A percentile compares a stretch with the other conserved stretches of the same genome.
phyloP scores from a whole-genome alignment of 1,140 invertebrate genomes.

The Propsilocerus akamusi region DNA sequence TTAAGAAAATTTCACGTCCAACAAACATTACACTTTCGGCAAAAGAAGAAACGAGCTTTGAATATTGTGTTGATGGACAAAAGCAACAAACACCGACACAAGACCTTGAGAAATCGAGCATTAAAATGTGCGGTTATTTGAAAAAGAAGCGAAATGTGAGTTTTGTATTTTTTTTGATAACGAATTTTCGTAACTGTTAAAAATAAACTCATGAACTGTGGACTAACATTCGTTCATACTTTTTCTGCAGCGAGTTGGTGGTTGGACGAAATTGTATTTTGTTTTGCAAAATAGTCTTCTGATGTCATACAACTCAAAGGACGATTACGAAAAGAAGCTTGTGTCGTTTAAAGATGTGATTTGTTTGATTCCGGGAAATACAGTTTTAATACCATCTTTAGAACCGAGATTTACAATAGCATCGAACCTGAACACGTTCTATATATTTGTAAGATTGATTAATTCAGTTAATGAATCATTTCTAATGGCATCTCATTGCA shows the following conservation, averaged over 20 bases:
- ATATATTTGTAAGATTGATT: slow-evolving; percentile 10
- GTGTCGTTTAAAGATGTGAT: slow-evolving; percentile 12
- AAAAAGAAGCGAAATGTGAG: slow-evolving; percentile 12
- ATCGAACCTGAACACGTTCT: slow-evolving; percentile 10
- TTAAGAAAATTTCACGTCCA: slow-evolving; percentile 1
- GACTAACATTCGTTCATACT: background rate
- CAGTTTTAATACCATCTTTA: slow-evolving; percentile 8
- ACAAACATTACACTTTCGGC: background rate
- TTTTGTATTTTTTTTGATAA: background rate
- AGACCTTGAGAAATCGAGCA: background rate
- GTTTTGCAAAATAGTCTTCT: slow-evolving; percentile 11
- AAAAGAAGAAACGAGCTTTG: background rate
- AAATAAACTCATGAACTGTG: background rate
- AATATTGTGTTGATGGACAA: background rate
- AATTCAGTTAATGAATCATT: background rate
- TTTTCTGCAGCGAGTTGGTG: slow-evolving; percentile 5
- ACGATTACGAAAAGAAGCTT: slow-evolving; percentile 12
- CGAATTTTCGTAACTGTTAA: background rate
- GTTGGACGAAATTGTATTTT: slow-evolving; percentile 12
- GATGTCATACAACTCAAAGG: slow-evolving; percentile 10
- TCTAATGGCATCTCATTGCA: background rate
- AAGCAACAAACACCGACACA: background rate
- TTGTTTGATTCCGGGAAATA: slow-evolving; percentile 10
- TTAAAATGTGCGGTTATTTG: slow-evolving; percentile 11
- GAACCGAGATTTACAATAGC: slow-evolving; percentile 11